Conservation (phyloP, 2,113 vertebrate species). For the Pogonocichla stellata region DNA sequence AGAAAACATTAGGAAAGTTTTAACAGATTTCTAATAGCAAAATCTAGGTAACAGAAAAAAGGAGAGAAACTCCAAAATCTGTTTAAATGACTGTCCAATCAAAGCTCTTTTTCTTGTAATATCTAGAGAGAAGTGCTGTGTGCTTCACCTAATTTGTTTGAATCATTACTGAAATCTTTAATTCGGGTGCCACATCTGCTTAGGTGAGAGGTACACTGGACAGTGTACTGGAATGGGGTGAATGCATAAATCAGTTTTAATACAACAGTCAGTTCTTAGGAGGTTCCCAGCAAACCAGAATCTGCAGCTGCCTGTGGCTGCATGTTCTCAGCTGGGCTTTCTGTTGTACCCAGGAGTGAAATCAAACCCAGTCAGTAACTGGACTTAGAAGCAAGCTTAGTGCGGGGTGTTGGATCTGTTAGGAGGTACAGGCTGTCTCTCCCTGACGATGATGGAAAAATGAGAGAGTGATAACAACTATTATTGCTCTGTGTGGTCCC, state of each 20-base stretch:
- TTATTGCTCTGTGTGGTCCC: neutral
- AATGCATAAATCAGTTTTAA: neutral
- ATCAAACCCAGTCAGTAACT: neutral
- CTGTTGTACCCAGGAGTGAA: neutral
- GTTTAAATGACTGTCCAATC: neutral
- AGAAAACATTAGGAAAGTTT: constrained; percentile 15
- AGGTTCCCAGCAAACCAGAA: neutral
- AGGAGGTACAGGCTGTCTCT: neutral
- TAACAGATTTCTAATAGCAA: neutral
- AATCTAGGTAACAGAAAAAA: neutral
- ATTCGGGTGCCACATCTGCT: neutral
- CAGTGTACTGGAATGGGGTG: neutral
- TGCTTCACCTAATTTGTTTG: neutral
- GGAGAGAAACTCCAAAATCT: neutral
- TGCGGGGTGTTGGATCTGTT: neutral
- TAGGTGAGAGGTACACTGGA: neutral
- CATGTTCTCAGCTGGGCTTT: neutral
- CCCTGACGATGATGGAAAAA: neutral
- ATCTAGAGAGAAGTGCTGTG: neutral
- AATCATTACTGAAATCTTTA: neutral
- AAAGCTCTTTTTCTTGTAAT: neutral
- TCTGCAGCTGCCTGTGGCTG: neutral
- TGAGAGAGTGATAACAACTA: neutral
- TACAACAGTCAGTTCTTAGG: neutral
- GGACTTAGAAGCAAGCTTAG: neutral